A percentile compares a stretch with the other conserved stretches of the same genome.
Conservation (phyloP, 1,140 invertebrate species). For the Lepidurus apus region DNA sequence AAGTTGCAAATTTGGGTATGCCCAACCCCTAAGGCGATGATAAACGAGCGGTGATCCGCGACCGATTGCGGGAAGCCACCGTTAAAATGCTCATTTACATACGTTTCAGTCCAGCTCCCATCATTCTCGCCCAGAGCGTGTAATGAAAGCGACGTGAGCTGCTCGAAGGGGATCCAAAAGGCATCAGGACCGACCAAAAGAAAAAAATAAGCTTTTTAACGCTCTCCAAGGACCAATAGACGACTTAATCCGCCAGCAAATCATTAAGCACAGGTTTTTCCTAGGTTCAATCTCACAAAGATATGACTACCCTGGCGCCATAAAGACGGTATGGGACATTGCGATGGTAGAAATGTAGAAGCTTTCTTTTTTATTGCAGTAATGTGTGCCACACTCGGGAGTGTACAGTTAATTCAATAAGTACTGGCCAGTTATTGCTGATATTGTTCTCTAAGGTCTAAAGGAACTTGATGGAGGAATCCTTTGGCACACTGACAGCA, state of each 20-base stretch:
- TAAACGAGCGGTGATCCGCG: slow-evolving; percentile 17
- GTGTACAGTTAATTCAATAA: background rate
- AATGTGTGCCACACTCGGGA: background rate
- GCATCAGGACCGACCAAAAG: background rate
- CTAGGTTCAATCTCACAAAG: too few relatives aligned
- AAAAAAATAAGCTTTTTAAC: background rate
- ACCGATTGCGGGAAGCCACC: slow-evolving; percentile 16
- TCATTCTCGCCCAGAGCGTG: background rate
- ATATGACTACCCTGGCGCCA: too few relatives aligned
- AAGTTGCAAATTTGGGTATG: background rate
- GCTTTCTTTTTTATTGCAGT: too few relatives aligned
- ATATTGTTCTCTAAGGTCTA: background rate
- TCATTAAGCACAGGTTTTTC: too few relatives aligned
- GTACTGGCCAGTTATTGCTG: background rate
- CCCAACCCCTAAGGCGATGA: background rate
- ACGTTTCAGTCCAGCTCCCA: slow-evolving; percentile 12
- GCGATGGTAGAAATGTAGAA: too few relatives aligned
- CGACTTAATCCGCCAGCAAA: too few relatives aligned
- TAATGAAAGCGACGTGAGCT: background rate
- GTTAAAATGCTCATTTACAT: slow-evolving; percentile 22
- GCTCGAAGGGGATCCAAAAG: background rate
- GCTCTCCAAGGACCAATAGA: background rate
- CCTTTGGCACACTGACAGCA: slow-evolving; percentile 1
- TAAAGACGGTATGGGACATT: too few relatives aligned
- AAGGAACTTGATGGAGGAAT: background rate